Evolutionary conservation across 1,140 invertebrate genomes (phyloP), one percentile per base, ranked within the genome.

Genomic region (Dendrolimus kikuchii): DNA sequence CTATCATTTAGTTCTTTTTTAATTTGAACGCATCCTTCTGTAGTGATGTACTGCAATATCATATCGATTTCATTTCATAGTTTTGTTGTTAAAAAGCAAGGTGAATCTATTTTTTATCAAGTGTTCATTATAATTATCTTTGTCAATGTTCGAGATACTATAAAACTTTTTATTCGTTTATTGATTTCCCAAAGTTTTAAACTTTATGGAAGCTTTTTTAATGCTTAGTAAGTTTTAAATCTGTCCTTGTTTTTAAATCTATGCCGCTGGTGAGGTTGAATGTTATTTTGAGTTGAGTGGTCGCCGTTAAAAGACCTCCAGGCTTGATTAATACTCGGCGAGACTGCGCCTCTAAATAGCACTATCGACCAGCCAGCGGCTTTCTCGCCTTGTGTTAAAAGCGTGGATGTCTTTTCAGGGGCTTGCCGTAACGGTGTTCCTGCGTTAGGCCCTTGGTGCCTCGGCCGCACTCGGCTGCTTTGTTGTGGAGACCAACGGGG

Each of bases 231-330:
- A 37, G 48, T 23, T 9, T 38, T 44, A 46, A 40, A 10, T 45
- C 23, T n/a, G 43, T n/a, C n/a, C 43, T 7, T 40, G 5, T 39
- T 40, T 38, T 39, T 36, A 38, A 7, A 7, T 40, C 8, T 23
- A 23, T 38, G 9, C 36, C 64, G 71, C 66, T 77, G 74, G 71
- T 72, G 66, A 44, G 48, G 51, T 47, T 54, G 53, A 37, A 61
- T 80, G 81, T 78, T 81, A 76, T 76, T 81, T 76, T 66, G 70
- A 81, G 77, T 75, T 77, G 72, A 74, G 68, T 74, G 75, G 68
- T 66, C 69, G 66, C 69, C 62, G 67, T 64, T 60, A 52, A 63
- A 67, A 72, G 72, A 77, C 71, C 53, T 74, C 76, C 81, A 78
- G 51, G 64, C 71, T 44, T 80, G 23, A 23, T 74, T 81, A 80